Conservation (phyloP, 1,140 invertebrate genomes). For the Rhizoglyphus robini region DNA sequence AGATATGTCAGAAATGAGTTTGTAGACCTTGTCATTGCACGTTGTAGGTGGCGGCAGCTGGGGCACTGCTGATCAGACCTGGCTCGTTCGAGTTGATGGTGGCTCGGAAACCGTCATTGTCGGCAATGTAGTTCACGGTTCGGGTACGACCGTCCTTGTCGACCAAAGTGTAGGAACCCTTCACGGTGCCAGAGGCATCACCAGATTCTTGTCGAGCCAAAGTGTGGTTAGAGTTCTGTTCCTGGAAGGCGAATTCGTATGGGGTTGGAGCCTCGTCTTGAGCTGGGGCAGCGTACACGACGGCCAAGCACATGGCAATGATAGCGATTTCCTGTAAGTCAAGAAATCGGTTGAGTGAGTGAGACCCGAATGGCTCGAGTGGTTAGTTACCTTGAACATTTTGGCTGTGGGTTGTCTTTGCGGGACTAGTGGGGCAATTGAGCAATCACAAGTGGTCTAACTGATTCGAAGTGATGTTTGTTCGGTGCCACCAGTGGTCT, state of each 20-base stretch:
- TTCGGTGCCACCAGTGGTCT: background rate
- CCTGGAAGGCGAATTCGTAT: slow-evolving; percentile 22
- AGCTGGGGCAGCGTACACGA: slow-evolving; percentile 1
- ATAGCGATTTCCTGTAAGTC: background rate
- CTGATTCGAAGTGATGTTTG: background rate
- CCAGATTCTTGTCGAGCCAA: slow-evolving; percentile 22
- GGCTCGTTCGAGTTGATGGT: slow-evolving; percentile 27
- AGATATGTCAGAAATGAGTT: too few relatives aligned
- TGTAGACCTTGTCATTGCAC: slow-evolving; percentile 4
- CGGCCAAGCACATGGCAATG: background rate
- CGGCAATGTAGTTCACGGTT: slow-evolving; percentile 26
- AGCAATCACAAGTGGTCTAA: background rate
- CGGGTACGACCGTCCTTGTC: slow-evolving; percentile 24
- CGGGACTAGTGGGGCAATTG: background rate
- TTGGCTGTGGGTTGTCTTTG: background rate
- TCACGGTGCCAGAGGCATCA: slow-evolving; percentile 22
- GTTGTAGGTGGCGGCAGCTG: slow-evolving; percentile 9
- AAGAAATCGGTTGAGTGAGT: background rate
- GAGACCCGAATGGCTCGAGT: background rate
- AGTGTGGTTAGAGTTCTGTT: slow-evolving; percentile 18
- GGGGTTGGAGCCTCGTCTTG: slow-evolving; percentile 18
- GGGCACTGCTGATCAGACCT: slow-evolving; percentile 9
- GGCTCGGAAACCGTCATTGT: slow-evolving; percentile 24
- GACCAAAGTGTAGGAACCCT: slow-evolving; percentile 22
- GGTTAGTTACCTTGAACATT: background rate